These are phyloP conservation scores for Bombus superbus DNA, from an alignment of 1,140 invertebrate species.

Conservation along the genomic window DNA sequence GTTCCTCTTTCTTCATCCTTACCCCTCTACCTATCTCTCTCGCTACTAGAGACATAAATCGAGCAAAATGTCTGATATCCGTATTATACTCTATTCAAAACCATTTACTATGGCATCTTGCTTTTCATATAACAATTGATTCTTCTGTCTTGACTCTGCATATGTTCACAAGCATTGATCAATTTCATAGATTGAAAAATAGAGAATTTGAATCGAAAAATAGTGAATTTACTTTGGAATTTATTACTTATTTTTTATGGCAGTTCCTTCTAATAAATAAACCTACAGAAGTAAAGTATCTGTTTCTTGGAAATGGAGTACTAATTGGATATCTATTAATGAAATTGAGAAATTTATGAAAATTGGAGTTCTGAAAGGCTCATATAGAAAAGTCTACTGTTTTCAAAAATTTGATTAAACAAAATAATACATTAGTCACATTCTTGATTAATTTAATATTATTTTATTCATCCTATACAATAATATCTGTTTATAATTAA, in stretches of 20 bases:
- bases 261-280: background rate
- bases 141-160: background rate
- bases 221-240: background rate
- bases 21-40: background rate
- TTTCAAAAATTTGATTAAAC: background rate
- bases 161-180: background rate
- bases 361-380: background rate
- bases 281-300: background rate
- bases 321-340: background rate
- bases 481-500: background rate
- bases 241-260: background rate
- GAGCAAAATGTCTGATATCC: conserved; percentile 26
- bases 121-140: background rate
- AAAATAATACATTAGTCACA: background rate
- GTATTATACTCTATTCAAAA: conserved; percentile 37
- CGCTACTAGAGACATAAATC: conserved; percentile 20
- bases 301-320: background rate
- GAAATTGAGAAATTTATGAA: background rate
- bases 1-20: conserved; percentile 37
- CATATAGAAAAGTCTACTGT: background rate
- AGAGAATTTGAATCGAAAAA: background rate
- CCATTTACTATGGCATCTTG: conserved; percentile 10
- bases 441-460: background rate
- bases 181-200: background rate
- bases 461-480: background rate